phyloP scores from a whole-genome alignment of 2,888 invertebrate genomes.

The Dinocampus coccinellae region DNA sequence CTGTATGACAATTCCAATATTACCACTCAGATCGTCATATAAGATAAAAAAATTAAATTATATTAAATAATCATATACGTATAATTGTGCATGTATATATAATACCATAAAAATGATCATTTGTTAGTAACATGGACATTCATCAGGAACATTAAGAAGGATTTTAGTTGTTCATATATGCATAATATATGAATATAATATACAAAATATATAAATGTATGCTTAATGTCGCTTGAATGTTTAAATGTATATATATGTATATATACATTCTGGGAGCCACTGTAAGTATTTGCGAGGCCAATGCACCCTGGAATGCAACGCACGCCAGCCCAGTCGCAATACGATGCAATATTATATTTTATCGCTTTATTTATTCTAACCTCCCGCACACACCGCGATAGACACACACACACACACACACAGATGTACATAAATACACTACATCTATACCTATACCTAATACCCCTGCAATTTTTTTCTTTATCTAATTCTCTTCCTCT shows the following conservation, averaged over 20 bases:
- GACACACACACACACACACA: constrained; percentile 30
- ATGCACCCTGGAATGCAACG: constrained; percentile 63
- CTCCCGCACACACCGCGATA: constrained; percentile 56
- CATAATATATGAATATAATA: too few species aligned
- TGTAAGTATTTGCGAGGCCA: constrained; percentile 62
- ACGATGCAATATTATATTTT: constrained; percentile 68
- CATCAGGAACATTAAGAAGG: too few species aligned
- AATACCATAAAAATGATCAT: too few species aligned
- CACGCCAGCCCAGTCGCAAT: constrained; percentile 62
- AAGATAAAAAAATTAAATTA: too few species aligned
- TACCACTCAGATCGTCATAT: too few species aligned
- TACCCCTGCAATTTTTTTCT: too few species aligned
- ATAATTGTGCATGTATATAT: not conserved
- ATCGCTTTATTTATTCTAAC: constrained; percentile 69
- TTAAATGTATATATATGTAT: not conserved
- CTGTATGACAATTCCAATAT: too few species aligned
- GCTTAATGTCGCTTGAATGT: not conserved
- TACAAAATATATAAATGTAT: too few species aligned
- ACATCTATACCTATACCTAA: constrained; percentile 32
- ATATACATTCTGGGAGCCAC: constrained; percentile 51
- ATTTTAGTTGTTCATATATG: too few species aligned
- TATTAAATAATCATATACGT: too few species aligned
- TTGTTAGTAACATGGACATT: too few species aligned
- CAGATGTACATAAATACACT: not conserved
- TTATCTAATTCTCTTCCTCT: too few species aligned